These are phyloP conservation scores for Dendrocincla tyrannina DNA, from an alignment of 2,797 vertebrate genomes.

Conservation along the genomic window DNA sequence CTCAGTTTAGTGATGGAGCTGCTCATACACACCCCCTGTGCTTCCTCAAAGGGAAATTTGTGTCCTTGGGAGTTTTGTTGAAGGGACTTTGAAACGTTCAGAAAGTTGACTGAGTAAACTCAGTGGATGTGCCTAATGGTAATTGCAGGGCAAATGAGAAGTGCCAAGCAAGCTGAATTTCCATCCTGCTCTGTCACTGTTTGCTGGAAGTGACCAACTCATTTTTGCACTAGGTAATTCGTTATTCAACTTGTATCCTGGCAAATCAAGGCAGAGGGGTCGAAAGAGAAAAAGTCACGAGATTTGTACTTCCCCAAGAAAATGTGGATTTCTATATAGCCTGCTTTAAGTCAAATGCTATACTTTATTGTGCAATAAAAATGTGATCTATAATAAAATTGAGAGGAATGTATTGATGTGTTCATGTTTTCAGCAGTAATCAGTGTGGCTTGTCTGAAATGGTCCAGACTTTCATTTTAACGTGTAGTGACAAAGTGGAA, in stretches of 20 bases:
- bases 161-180: background rate
- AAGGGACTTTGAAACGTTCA: background rate
- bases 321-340: background rate
- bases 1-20: background rate
- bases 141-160: background rate
- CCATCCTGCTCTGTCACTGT: background rate
- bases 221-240: background rate
- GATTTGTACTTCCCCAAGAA: background rate
- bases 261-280: background rate
- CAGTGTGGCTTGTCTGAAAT: background rate
- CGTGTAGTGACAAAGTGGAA: slow-evolving; percentile 24
- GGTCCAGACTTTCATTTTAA: slow-evolving; percentile 6
- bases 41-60: no score
- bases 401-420: background rate
- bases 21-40: background rate
- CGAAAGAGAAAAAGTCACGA: background rate
- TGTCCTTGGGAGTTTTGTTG: background rate
- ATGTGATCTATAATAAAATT: background rate
- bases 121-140: background rate
- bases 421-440: background rate
- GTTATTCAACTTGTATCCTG: background rate
- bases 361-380: background rate
- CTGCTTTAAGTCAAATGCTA: background rate
- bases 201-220: background rate
- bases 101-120: background rate